phyloP scores from a whole-genome alignment of 2,888 invertebrate species.

The Heliconius cydno region DNA sequence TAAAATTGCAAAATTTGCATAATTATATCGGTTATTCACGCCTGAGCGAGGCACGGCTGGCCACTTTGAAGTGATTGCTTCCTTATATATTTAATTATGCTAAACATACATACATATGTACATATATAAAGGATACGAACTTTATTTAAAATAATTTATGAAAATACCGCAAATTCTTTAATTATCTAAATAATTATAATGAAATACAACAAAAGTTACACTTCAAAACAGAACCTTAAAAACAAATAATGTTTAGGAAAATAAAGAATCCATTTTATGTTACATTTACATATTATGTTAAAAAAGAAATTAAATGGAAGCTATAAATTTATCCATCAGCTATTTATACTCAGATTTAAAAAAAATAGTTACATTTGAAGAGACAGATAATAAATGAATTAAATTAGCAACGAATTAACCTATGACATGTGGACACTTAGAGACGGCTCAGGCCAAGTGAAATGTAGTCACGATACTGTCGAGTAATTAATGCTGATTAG shows the following conservation, averaged over 20 bases:
- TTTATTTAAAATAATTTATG: not conserved
- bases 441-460: conserved; percentile 31
- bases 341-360: not conserved
- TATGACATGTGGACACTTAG: conserved; percentile 46
- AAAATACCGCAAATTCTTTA: too few relatives aligned
- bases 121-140: not conserved
- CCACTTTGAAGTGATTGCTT: conserved; percentile 33
- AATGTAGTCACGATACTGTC: conserved; percentile 46
- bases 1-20: conserved; percentile 48
- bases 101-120: conserved; percentile 10
- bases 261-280: too few relatives aligned
- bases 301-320: too few relatives aligned
- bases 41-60: conserved; percentile 36
- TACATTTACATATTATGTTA: too few relatives aligned
- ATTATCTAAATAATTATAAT: too few relatives aligned
- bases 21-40: conserved; percentile 50
- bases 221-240: too few relatives aligned
- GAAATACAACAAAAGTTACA: too few relatives aligned
- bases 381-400: conserved; percentile 45
- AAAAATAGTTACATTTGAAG: not conserved
- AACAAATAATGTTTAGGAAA: too few relatives aligned
- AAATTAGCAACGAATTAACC: conserved; percentile 51
- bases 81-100: conserved; percentile 35
- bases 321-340: too few relatives aligned
- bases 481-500: conserved; percentile 34